phyloP scores from a whole-genome alignment of 1,140 invertebrate genomes.

The Portunus trituberculatus region DNA sequence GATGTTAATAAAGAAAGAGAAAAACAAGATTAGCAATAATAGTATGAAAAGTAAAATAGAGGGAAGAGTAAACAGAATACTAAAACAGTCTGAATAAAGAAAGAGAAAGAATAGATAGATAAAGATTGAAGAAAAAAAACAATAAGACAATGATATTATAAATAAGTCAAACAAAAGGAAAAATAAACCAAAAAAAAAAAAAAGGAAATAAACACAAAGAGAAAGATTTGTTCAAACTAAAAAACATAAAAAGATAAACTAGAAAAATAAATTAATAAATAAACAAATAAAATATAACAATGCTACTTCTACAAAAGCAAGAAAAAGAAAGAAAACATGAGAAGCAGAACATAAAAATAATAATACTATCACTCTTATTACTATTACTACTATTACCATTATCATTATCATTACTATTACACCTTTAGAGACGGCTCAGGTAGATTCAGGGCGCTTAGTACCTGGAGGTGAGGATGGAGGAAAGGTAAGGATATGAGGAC shows the following conservation, averaged over 20 bases:
- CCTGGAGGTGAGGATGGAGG: not conserved
- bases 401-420: too few species aligned
- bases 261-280: not conserved
- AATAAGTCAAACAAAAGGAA: not conserved
- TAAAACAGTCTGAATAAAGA: not conserved
- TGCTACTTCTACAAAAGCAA: not conserved
- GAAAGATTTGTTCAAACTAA: not conserved
- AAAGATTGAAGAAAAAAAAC: not conserved
- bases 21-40: not conserved
- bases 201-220: not conserved
- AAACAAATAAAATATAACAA: not conserved
- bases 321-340: too few species aligned
- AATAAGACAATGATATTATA: not conserved
- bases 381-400: too few species aligned
- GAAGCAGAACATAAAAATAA: too few species aligned
- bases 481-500: not conserved
- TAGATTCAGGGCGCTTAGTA: too few species aligned
- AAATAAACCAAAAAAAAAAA: not conserved
- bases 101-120: not conserved
- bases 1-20: not conserved
- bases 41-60: not conserved
- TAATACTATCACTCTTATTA: too few species aligned
- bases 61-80: not conserved
- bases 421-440: too few species aligned
- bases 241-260: not conserved